A percentile compares a stretch with the other conserved stretches of the same genome.
phyloP scores from a whole-genome alignment of 2,888 invertebrate genomes.

The Hydrotaea diabolus region DNA sequence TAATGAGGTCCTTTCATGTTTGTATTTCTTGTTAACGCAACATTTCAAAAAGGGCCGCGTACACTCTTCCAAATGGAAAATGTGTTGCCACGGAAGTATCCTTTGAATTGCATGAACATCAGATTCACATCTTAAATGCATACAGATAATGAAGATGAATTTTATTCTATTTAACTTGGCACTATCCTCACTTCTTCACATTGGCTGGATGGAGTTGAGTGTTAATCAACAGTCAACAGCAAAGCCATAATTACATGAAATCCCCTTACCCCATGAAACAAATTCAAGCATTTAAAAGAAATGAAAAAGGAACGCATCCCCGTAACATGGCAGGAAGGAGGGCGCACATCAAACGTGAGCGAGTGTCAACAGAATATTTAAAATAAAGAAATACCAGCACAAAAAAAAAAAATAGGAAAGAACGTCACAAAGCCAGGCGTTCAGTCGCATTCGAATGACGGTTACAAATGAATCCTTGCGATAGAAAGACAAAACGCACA shows the following conservation, averaged over 20 bases:
- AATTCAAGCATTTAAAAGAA: constrained; percentile 31
- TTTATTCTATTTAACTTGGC: too few species aligned
- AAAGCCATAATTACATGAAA: constrained; percentile 55
- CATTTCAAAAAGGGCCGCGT: too few species aligned
- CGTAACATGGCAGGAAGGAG: not conserved
- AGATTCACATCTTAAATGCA: too few species aligned
- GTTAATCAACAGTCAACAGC: constrained; percentile 61
- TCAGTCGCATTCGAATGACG: constrained; percentile 28
- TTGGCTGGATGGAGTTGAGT: constrained; percentile 26
- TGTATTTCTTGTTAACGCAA: too few species aligned
- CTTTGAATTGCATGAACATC: too few species aligned
- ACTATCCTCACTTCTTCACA: too few species aligned
- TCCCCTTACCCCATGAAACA: not conserved
- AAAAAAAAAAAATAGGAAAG: too few species aligned
- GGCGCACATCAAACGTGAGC: constrained; percentile 54
- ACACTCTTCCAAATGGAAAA: too few species aligned
- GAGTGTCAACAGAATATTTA: constrained; percentile 66
- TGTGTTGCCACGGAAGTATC: too few species aligned
- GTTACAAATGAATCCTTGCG: constrained; percentile 25
- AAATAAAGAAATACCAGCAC: constrained; percentile 18
- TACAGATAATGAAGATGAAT: not conserved
- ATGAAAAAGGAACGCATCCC: not conserved
- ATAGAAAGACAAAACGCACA: constrained; percentile 8
- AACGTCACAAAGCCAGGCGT: constrained; percentile 58
- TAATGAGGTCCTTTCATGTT: too few species aligned